Evolutionary conservation across 2,797 vertebrate genomes (phyloP).

Genomic region (Helostoma temminkii): DNA sequence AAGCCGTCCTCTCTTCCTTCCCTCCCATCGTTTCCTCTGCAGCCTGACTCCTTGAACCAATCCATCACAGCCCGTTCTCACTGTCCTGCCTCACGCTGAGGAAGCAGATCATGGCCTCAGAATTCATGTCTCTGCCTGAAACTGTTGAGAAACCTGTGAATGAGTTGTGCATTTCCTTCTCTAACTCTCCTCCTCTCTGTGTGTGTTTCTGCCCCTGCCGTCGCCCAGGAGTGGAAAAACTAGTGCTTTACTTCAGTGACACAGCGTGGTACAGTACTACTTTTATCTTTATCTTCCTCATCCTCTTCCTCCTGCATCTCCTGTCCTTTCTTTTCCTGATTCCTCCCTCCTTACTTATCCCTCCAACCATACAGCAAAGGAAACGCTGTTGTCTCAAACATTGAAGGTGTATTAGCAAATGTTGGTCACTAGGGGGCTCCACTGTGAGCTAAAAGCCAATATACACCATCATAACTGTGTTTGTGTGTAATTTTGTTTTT

Average conservation of each 20-base stretch:
- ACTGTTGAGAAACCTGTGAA: slow-evolving; percentile 3
- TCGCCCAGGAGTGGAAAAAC: slow-evolving; percentile 96
- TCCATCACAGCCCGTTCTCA: not conserved
- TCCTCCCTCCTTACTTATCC: rapidly evolving
- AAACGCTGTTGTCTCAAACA: not conserved
- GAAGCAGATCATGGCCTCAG: not conserved
- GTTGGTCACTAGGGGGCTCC: not conserved
- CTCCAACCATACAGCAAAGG: not conserved
- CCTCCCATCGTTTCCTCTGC: not conserved
- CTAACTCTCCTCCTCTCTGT: slow-evolving; percentile 44
- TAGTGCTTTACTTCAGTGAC: slow-evolving; percentile 99
- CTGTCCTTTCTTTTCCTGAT: not conserved
- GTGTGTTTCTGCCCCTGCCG: slow-evolving; percentile 86
- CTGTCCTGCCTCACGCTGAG: not conserved
- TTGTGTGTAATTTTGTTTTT: not conserved
- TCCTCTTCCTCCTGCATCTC: not conserved
- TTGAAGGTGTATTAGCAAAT: not conserved
- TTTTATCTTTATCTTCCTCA: slow-evolving; percentile 69
- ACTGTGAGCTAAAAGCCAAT: not conserved
- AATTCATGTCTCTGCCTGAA: not conserved
- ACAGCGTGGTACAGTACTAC: slow-evolving; percentile 95
- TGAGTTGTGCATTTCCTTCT: slow-evolving; percentile 8
- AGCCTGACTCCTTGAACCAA: too few species aligned
- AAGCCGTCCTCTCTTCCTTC: not conserved
- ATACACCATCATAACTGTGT: not conserved